These are phyloP conservation scores for Pachycephala philippinensis DNA, from an alignment of 2,113 vertebrate genomes.

Conservation along the genomic window DNA sequence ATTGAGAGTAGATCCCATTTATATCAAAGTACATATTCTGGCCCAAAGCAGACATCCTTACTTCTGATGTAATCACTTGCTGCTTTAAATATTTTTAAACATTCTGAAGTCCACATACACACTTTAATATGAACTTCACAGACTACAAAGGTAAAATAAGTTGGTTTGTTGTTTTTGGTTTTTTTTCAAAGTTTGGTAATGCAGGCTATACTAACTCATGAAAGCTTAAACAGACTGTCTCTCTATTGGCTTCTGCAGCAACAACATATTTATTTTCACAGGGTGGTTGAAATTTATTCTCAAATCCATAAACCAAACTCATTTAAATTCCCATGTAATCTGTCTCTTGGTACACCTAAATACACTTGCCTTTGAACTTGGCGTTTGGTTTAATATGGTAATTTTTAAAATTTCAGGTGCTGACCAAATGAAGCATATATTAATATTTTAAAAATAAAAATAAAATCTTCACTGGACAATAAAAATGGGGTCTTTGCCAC, in stretches of 20 bases:
- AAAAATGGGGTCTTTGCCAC: background rate
- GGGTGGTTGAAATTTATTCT: background rate
- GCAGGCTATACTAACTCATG: background rate
- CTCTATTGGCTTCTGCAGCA: background rate
- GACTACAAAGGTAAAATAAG: background rate
- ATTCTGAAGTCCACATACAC: background rate
- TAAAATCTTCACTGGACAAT: background rate
- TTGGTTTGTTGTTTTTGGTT: rapidly evolving
- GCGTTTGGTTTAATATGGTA: background rate
- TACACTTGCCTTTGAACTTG: background rate
- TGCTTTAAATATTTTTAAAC: background rate
- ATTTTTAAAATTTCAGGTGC: background rate
- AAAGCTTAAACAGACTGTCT: background rate
- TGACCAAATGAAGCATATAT: background rate
- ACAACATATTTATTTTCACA: background rate
- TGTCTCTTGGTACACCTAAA: background rate
- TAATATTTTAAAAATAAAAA: background rate
- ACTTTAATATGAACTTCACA: background rate
- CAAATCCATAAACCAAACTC: background rate
- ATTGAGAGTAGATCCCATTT: background rate
- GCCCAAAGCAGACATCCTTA: background rate
- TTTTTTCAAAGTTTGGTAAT: background rate
- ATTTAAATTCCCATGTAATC: background rate
- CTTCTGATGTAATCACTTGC: background rate
- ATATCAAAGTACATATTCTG: background rate